These are phyloP conservation scores for Heliocidaris erythrogramma DNA, from an alignment of 35 echinoderm and acorn worm species.

Conservation along the genomic window DNA sequence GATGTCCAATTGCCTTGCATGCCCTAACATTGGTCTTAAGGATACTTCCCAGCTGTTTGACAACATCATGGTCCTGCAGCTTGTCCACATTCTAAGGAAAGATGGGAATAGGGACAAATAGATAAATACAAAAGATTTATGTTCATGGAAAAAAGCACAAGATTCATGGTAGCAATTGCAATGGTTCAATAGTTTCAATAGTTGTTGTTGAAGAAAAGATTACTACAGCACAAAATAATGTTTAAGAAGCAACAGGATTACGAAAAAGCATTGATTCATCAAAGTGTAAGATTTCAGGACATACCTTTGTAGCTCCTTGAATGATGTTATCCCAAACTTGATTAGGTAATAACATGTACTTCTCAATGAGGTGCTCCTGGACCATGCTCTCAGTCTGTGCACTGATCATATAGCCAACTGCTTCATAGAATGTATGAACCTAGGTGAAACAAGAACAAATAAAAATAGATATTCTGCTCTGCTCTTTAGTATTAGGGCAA, in stretches of 20 bases:
- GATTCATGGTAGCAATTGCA: not conserved
- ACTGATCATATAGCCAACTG: slow-evolving; percentile 99
- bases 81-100: slow-evolving; percentile 86
- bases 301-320: slow-evolving; percentile 93
- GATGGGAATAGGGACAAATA: not conserved
- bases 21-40: slow-evolving; percentile 97
- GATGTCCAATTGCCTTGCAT: slow-evolving; percentile 97
- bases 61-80: slow-evolving; percentile 77
- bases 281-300: not conserved
- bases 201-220: too few species aligned
- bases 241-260: not conserved
- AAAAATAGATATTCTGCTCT: not conserved
- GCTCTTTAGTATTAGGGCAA: too few species aligned
- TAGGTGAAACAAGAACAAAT: slow-evolving; percentile 23
- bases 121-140: not conserved
- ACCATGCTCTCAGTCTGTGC: slow-evolving; percentile 95
- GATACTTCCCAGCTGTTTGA: slow-evolving; percentile 94
- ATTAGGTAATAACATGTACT: slow-evolving; percentile 98
- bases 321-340: slow-evolving; percentile 99
- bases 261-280: not conserved
- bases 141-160: too few species aligned
- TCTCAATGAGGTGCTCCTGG: slow-evolving; percentile 97
- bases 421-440: slow-evolving; percentile 99
- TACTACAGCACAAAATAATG: too few species aligned
- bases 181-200: too few species aligned